Base-by-base conservation (phyloP, 2,797 vertebrate genomes). In the Crypturellus tataupa region DNA sequence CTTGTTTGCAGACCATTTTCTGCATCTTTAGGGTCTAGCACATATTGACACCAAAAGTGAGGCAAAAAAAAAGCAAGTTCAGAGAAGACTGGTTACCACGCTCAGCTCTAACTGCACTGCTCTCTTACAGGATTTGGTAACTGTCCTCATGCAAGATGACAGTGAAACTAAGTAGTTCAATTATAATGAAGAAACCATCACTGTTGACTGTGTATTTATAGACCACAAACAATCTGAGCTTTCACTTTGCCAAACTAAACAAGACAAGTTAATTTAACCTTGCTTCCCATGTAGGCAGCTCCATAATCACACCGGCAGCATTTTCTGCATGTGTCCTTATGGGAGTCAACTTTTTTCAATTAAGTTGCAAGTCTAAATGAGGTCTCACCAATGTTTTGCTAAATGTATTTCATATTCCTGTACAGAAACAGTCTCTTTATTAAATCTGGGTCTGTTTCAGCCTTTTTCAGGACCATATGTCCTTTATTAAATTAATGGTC, bases 381-480 rank as follows among this genome's bases (percentile, higher is more conserved):
- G 7, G 6, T 46, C 17, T 76, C 1, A 0, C 14, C 44, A 49
- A 75, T 56, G 31, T 53, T 31, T 39, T 58, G 58, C 0, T 1
- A 53, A 24, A 33, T 19, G 2, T 15, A 55, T 5, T 17, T 81
- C 40, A 40, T 33, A 44, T 29, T 33, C 20, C 5, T 76, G n/a
- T 88, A 19, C 56, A 73, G 42, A 80, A 87, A 55, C 3, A 18
- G 15, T 62, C 6, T 35, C 35, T 71, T 84, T 4, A 46, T 21
- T 63, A 92, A 23, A 83, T 78, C 53, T 60, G 15, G 24, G 9
- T 55, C 39, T 47, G 29, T 42, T 89, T 85, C 79, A 82, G 29
- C 2, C 75, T 65, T 58, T 80, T 95, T 71, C 19, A 53, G 33
- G 60, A 49, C 42, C 10, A 17, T 0, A 0, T 68, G 42, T 5